Evolutionary conservation across 2,888 invertebrate species (phyloP), one percentile per base, ranked within the genome.

Genomic region (Pelosia muscerda): DNA sequence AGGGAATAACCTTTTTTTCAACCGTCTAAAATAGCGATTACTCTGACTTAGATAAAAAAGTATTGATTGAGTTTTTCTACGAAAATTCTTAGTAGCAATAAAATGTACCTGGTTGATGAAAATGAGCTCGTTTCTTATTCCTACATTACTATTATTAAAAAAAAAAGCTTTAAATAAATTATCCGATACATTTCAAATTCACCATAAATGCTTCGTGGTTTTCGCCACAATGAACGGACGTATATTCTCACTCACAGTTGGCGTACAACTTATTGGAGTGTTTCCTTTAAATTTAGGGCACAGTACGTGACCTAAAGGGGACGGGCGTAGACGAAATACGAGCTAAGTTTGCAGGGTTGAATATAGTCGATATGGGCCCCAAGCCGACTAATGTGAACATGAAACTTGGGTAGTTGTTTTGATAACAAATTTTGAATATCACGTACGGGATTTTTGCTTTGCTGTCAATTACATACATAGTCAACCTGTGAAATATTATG

Each of bases 231-330:
- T 38, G 13, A 0, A 0, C 1, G 0, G 0, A 63, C 72, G 63
- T 78, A 70, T 79, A 63, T 80, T 73, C 57, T 67, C 61, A 56
- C 71, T 63, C 73, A 79, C 86, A 86, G 84, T 89, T 86, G 84
- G 83, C 83, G 83, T 79, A 81, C 79, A 87, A 91, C 84, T 90
- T 91, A 90, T 90, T 85, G 84, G 86, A 87, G 88, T 91, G 91
- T 92, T 92, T 90, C 90, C 90, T 90, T 90, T 90, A 91, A 92
- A 92, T 92, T 91, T 91, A 90, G 91, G 90, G 86, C 86, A 84
- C 84, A 83, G 88, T 88, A 91, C 92, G 91, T 92, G 92, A 92
- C 90, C 92, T 90, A 85, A 80, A 87, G 86, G 86, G 88, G 83
- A 81, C 82, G 84, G 76, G 73, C 78, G 79, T 81, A 78, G 84